Base-by-base conservation (phyloP, 2,888 invertebrate species). In the Drosophila ezoana region DNA sequence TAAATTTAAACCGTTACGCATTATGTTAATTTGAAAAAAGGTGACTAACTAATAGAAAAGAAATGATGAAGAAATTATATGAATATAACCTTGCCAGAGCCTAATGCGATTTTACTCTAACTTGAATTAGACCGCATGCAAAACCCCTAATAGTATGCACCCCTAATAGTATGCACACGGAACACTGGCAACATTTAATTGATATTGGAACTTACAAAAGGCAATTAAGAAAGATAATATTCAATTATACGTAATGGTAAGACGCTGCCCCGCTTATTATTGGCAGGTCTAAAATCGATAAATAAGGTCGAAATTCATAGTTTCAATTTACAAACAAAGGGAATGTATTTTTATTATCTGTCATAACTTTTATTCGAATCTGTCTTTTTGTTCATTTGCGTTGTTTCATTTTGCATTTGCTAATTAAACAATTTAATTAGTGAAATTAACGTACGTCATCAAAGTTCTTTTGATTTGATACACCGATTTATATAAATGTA, bases 371-470 rank as follows among this genome's bases (percentile, higher is more conserved):
- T 75, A 75, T 75, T 75, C 40, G 45, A 71, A 66, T 75, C 32
- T 75, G 74, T 75, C 71, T 75, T 74, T 73, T 74, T 52, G 47
- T 63, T 63, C 52, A 23, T 72, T 64, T 67, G 37, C 53, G 59
- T 63, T 52, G 49, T 53, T 77, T 71, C 38, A 48, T 60, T 70
- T 59, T 59, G 67, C 58, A 60, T 63, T 69, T 78, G 72, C 76
- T 80, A 67, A 76, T 81, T 79, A 72, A 82, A 81, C 82, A 77
- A 66, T 68, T 78, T 74, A 81, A 79, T 83, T 68, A 79, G 79
- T 86, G 67, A 86, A 83, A 74, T 69, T 74, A 78, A 74, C 72
- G 63, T 80, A 81, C 71, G 69, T 65, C 66, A 72, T 71, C 64
- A 67, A 76, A 69, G 54, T 70, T 53, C 23, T 35, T 53, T 64